phyloP scores from a whole-genome alignment of 2,888 invertebrate species.

The Ditylenchus weischeri region DNA sequence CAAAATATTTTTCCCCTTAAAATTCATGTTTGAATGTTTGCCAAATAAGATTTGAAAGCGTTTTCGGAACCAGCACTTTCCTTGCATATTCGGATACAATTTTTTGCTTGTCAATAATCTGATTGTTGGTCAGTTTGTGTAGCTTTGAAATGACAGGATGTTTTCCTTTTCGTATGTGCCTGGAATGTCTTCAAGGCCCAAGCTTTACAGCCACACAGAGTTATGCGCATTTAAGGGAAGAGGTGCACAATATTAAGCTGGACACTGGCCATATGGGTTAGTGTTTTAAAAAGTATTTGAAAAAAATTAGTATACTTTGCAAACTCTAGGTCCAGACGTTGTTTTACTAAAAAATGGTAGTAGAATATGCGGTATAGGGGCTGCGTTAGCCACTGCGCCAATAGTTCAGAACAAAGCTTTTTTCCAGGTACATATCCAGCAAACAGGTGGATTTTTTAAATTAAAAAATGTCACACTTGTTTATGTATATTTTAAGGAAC shows the following conservation, averaged over 20 bases:
- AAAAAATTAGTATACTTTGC: neutral
- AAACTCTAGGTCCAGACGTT: slow-evolving; percentile 78
- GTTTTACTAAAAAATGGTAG: slow-evolving; percentile 89
- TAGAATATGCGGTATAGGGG: slow-evolving; percentile 90
- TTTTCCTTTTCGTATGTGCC: slow-evolving; percentile 36
- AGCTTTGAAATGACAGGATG: slow-evolving; percentile 15
- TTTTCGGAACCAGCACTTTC: too few relatives aligned
- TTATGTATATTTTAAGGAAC: slow-evolving; percentile 62
- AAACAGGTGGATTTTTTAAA: slow-evolving; percentile 69
- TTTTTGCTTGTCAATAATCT: too few relatives aligned
- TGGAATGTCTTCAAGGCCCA: slow-evolving; percentile 41
- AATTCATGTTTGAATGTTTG: too few relatives aligned
- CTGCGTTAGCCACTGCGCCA: slow-evolving; percentile 81
- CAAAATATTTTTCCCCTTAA: too few relatives aligned
- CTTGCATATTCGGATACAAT: too few relatives aligned
- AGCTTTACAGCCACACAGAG: slow-evolving; percentile 39
- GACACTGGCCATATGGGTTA: slow-evolving; percentile 27
- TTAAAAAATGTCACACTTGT: neutral
- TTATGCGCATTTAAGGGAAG: slow-evolving; percentile 45
- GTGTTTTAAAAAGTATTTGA: neutral
- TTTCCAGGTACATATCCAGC: slow-evolving; percentile 95
- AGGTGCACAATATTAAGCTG: slow-evolving; percentile 42
- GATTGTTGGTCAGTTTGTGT: too few relatives aligned
- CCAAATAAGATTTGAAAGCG: too few relatives aligned
- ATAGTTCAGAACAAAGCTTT: slow-evolving; percentile 94